Conservation (phyloP, 1,140 invertebrate genomes). For the Globodera rostochiensis region DNA sequence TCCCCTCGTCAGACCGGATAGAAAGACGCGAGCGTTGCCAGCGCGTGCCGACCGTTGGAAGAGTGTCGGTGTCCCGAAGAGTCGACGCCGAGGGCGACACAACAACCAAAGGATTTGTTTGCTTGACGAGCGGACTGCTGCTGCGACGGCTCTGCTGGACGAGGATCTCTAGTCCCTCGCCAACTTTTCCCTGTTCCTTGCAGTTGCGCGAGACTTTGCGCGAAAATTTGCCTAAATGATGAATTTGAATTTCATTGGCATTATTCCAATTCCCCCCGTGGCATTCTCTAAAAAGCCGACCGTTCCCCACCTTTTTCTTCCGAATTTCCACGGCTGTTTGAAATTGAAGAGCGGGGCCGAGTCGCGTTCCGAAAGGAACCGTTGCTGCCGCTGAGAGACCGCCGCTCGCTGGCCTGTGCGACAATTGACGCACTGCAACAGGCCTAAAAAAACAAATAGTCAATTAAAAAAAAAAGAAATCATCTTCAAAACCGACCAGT, state of each 20-base stretch:
- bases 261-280: not conserved
- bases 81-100: no score
- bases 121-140: not conserved
- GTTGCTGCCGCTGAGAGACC: constrained; percentile 19
- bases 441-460: constrained; percentile 2
- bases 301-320: not conserved
- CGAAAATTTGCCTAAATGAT: not conserved
- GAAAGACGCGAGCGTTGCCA: not conserved
- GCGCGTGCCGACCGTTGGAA: not conserved
- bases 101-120: not conserved
- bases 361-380: constrained; percentile 5
- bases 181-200: not conserved
- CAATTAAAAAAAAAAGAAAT: constrained; percentile 1
- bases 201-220: not conserved
- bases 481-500: not conserved
- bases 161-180: not conserved
- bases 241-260: not conserved
- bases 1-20: not conserved
- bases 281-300: not conserved
- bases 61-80: no score
- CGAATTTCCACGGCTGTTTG: constrained; percentile 16
- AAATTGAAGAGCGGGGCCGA: constrained; percentile 28
- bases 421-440: constrained; percentile 21
- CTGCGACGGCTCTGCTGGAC: not conserved
- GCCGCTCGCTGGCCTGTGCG: constrained; percentile 24